Conservation (phyloP, 2,797 vertebrate species). For the Erethizon dorsatum region DNA sequence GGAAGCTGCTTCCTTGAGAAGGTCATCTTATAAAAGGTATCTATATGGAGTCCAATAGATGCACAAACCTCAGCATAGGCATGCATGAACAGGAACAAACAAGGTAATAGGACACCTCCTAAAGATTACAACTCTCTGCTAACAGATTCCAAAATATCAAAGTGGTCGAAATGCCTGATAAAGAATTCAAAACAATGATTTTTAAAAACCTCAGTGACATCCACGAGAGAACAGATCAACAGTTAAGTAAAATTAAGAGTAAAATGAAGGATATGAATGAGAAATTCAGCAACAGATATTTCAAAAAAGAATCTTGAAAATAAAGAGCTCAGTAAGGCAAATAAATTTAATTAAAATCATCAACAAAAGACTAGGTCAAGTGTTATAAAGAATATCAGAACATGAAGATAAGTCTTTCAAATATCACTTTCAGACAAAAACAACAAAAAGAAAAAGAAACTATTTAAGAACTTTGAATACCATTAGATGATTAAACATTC, state of each 20-base stretch:
- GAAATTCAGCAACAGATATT: background rate
- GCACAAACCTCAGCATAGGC: background rate
- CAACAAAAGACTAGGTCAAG: background rate
- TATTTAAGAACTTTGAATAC: background rate
- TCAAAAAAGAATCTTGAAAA: background rate
- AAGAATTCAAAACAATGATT: background rate
- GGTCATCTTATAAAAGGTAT: background rate
- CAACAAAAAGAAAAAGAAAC: background rate
- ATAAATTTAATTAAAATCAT: background rate
- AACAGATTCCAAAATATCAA: background rate
- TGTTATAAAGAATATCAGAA: background rate
- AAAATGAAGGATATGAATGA: background rate
- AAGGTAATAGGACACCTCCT: too few species aligned
- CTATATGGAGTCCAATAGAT: background rate
- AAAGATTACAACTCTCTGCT: background rate
- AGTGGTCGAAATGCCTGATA: too few species aligned
- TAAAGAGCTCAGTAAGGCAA: background rate
- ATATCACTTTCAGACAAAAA: background rate
- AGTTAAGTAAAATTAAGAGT: background rate
- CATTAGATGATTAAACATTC: background rate
- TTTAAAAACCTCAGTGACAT: background rate
- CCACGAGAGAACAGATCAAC: background rate
- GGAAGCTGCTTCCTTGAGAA: background rate
- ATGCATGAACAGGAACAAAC: background rate
- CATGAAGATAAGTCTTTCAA: background rate